Conservation (phyloP, 2,113 vertebrate genomes). For the Lepus timidus region DNA sequence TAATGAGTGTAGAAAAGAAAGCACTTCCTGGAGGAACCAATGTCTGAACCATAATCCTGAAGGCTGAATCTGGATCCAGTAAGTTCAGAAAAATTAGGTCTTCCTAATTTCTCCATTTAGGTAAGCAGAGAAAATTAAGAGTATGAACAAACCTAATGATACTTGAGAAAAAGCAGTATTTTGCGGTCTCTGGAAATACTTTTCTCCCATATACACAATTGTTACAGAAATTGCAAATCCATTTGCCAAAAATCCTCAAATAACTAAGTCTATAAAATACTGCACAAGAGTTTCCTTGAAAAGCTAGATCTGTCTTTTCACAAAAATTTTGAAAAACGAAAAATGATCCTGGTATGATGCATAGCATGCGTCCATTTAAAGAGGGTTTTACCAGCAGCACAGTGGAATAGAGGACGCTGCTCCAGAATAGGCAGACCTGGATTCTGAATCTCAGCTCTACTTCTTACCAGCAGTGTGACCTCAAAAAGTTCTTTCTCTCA, state of each 20-base stretch:
- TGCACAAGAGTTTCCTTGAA: constrained; percentile 33
- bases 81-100: constrained; percentile 30
- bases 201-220: background rate
- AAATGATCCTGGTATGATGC: constrained; percentile 15
- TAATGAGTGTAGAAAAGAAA: background rate
- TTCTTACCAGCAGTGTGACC: constrained; percentile 52
- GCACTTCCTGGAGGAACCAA: constrained; percentile 22
- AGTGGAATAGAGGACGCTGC: background rate
- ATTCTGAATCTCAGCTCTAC: constrained; percentile 50
- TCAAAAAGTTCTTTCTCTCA: constrained; percentile 66
- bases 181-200: constrained; percentile 3
- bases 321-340: constrained; percentile 29
- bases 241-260: constrained; percentile 61
- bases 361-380: constrained; percentile 50
- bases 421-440: constrained; percentile 41
- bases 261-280: background rate
- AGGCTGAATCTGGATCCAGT: background rate
- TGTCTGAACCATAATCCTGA: constrained; percentile 3
- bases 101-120: constrained; percentile 13
- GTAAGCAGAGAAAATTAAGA: background rate
- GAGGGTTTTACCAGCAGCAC: background rate
- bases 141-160: background rate
- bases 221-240: constrained; percentile 38
- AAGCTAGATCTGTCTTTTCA: constrained; percentile 14
- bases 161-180: constrained; percentile 21